Evolutionary conservation across 2,888 invertebrate genomes (phyloP).

Genomic region (Aricia artaxerxes): DNA sequence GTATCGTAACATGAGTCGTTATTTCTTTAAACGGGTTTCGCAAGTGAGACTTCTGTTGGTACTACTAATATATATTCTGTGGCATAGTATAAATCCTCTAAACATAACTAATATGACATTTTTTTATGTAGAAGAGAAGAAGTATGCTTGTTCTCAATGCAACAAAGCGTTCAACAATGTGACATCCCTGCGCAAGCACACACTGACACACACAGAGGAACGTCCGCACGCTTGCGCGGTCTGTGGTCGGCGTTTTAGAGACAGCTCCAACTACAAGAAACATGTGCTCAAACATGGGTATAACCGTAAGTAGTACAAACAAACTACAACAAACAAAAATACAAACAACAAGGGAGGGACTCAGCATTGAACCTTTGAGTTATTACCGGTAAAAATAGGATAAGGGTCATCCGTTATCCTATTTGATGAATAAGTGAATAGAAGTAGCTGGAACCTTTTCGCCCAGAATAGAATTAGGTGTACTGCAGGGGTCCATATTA

Average conservation of each 20-base stretch:
- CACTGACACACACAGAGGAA: slow-evolving; percentile 82
- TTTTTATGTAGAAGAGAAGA: slow-evolving; percentile 64
- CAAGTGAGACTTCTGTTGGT: too few species aligned
- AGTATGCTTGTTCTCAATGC: slow-evolving; percentile 81
- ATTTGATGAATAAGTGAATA: too few species aligned
- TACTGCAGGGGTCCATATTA: too few species aligned
- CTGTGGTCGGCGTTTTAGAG: slow-evolving; percentile 81
- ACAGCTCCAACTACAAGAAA: slow-evolving; percentile 85
- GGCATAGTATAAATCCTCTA: too few species aligned
- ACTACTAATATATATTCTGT: too few species aligned
- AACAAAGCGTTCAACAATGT: slow-evolving; percentile 81
- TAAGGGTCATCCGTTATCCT: neutral
- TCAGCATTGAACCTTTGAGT: neutral
- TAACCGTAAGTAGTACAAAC: slow-evolving; percentile 38
- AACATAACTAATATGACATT: neutral
- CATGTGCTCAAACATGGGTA: slow-evolving; percentile 74
- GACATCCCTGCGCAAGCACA: slow-evolving; percentile 81
- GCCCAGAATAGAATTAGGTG: too few species aligned
- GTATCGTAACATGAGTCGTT: too few species aligned
- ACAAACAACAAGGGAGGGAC: neutral
- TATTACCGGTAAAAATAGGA: neutral
- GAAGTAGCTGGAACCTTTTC: too few species aligned
- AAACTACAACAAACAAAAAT: neutral
- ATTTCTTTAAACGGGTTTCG: too few species aligned
- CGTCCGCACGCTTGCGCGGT: slow-evolving; percentile 81